phyloP scores from a whole-genome alignment of 2,888 invertebrate genomes.

The Venusia cambrica region DNA sequence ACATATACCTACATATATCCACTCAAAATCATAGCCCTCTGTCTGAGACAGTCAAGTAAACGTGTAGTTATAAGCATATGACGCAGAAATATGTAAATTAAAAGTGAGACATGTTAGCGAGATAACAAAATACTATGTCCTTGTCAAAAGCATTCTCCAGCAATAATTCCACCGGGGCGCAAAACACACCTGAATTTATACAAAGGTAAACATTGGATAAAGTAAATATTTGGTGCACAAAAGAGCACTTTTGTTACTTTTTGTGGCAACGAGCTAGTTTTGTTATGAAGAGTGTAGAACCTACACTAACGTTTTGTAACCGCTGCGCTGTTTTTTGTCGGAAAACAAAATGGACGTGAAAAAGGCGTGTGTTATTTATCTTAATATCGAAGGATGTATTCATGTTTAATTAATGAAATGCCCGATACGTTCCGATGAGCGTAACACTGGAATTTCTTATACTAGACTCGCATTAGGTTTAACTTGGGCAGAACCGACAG shows the following conservation, averaged over 20 bases:
- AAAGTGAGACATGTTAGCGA: slow-evolving; percentile 2
- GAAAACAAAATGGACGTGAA: slow-evolving; percentile 1
- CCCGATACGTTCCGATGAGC: too few species aligned
- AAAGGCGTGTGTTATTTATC: slow-evolving; percentile 8
- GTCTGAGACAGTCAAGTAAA: too few species aligned
- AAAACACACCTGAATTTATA: slow-evolving; percentile 11
- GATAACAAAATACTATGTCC: slow-evolving; percentile 8
- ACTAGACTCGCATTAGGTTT: too few species aligned
- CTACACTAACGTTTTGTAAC: slow-evolving; percentile 2
- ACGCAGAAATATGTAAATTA: too few species aligned
- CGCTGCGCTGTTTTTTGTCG: slow-evolving; percentile 8
- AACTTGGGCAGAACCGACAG: too few species aligned
- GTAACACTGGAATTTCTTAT: too few species aligned
- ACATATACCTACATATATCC: too few species aligned
- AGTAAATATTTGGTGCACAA: slow-evolving; percentile 19
- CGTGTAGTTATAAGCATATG: too few species aligned
- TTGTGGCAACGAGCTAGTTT: slow-evolving; percentile 11
- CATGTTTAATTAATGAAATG: too few species aligned
- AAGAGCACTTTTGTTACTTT: slow-evolving; percentile 10
- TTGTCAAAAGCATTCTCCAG: slow-evolving; percentile 3
- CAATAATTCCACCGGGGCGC: background rate
- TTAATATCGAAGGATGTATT: too few species aligned
- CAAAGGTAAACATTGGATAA: slow-evolving; percentile 14
- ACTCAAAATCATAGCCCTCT: too few species aligned
- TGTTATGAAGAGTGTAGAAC: slow-evolving; percentile 7